A percentile compares a stretch with the other conserved stretches of the same genome.
These are phyloP conservation scores for Morpho achilles DNA, from an alignment of 2,888 invertebrate genomes.

Conservation along the genomic window DNA sequence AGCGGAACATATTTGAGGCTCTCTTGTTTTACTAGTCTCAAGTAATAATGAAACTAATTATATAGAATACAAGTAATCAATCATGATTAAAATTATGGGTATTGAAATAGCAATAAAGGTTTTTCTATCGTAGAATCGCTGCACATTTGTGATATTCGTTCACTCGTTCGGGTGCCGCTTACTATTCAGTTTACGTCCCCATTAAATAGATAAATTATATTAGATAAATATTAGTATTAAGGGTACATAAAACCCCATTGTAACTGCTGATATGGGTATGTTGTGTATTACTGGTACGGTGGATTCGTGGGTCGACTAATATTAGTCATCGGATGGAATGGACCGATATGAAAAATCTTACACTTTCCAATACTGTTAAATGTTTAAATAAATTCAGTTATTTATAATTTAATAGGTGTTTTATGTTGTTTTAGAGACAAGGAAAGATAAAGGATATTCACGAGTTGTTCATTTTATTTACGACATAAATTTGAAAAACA, in stretches of 20 bases:
- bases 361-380: not conserved
- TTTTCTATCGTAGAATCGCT: constrained; percentile 56
- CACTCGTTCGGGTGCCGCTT: constrained; percentile 66
- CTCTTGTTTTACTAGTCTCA: constrained; percentile 41
- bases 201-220: constrained; percentile 70
- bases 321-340: constrained; percentile 1
- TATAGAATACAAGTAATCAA: constrained; percentile 39
- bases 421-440: too few relatives aligned
- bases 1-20: constrained; percentile 32
- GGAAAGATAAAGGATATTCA: too few relatives aligned
- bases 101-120: constrained; percentile 72
- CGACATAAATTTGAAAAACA: too few relatives aligned
- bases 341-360: constrained; percentile 18
- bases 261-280: constrained; percentile 23
- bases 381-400: too few relatives aligned
- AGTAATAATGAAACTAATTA: constrained; percentile 34
- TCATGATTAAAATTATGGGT: constrained; percentile 51
- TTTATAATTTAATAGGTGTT: too few relatives aligned
- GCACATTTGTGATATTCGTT: constrained; percentile 66
- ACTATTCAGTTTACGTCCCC: constrained; percentile 70
- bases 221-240: constrained; percentile 67
- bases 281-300: constrained; percentile 8
- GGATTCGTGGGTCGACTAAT: constrained; percentile 12
- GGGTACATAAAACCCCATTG: constrained; percentile 64
- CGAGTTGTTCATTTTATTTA: too few relatives aligned